These are phyloP conservation scores for Ormyrus thymus DNA, from an alignment of 2,888 invertebrate genomes.

Conservation along the genomic window DNA sequence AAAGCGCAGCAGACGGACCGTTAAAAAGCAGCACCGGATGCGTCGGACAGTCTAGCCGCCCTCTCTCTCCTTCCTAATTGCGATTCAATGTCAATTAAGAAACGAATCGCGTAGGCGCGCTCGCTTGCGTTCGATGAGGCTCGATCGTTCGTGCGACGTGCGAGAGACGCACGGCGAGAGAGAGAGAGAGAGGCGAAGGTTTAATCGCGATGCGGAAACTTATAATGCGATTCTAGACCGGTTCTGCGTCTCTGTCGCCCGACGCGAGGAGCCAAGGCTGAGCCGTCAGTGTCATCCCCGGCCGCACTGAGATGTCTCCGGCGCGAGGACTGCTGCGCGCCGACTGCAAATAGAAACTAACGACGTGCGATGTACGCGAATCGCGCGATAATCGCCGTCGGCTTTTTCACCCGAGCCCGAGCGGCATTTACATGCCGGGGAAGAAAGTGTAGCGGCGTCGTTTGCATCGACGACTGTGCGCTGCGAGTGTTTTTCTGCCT, in stretches of 20 bases:
- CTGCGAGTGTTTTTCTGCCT: neutral
- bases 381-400: slow-evolving; percentile 30
- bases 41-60: slow-evolving; percentile 18
- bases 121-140: too few relatives aligned
- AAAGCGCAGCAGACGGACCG: slow-evolving; percentile 34
- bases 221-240: slow-evolving; percentile 59
- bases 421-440: neutral
- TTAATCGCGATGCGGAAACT: slow-evolving; percentile 59
- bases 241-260: slow-evolving; percentile 50
- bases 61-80: slow-evolving; percentile 57
- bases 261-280: slow-evolving; percentile 21
- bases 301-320: slow-evolving; percentile 25
- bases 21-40: slow-evolving; percentile 48
- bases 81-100: slow-evolving; percentile 65
- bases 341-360: slow-evolving; percentile 49
- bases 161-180: neutral
- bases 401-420: neutral
- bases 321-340: neutral
- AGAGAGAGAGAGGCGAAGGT: slow-evolving; percentile 4
- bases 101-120: slow-evolving; percentile 58
- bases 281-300: slow-evolving; percentile 45
- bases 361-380: slow-evolving; percentile 43
- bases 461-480: neutral
- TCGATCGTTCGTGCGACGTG: too few relatives aligned
- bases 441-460: neutral